Evolutionary conservation across 2,888 invertebrate species (phyloP), one percentile per base, ranked within the genome.

Genomic region (Callimorpha dominula): DNA sequence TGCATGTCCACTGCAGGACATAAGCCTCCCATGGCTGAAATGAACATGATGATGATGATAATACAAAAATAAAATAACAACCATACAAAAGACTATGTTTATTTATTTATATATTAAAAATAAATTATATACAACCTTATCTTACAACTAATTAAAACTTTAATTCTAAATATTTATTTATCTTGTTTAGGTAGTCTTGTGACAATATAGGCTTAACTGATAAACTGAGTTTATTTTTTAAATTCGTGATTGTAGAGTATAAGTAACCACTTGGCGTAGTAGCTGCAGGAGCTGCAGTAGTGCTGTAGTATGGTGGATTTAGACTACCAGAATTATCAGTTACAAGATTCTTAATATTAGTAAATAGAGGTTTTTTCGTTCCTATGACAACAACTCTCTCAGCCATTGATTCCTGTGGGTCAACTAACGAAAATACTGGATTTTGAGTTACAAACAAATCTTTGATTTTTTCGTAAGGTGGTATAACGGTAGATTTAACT

Each of bases 121-220:
- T 69, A 69, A 75, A 66, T 68, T 75, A 78, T 73, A 68, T 74
- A 74, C 68, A 70, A 67, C 46, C 46, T 42, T 67, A 63, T 72
- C 14, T 57, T 17, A 76, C 52, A 71, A 71, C n/a, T 69, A 73
- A 67, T 83, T 79, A 69, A 40, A 42, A 86, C 75, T 88, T 89
- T 81, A 89, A 95, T 65, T 84, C 88, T 76, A 95, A 88, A 89
- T 95, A 95, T 78, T 92, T 94, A 82, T 94, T 94, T 52, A 95
- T 93, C 74, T 90, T 93, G 78, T 92, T 88, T 49, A 95, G 90
- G 84, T 90, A 95, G 60, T 88, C 89, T 69, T 88, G 85, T 0
- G 93, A 91, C 8, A 95, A 80, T 2, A 93, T 81, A 0, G 95
- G 94, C 70, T 91, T 94, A 3, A 82, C 83, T 0, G 78, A 78